Evolutionary conservation across 1,140 invertebrate genomes (phyloP).

Genomic region (Neodiprion pinetum): DNA sequence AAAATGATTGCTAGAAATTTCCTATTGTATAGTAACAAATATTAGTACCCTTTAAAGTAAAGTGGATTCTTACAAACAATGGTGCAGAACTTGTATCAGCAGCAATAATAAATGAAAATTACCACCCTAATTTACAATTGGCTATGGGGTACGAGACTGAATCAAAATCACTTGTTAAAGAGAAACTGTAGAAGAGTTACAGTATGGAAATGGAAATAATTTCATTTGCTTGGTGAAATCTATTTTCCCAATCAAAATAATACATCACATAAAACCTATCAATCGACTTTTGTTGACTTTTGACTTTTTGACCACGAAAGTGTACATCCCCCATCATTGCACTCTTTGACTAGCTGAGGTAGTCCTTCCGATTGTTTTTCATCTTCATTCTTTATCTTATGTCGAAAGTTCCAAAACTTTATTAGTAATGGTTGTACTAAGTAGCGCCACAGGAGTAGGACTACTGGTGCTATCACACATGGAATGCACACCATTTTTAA

Average conservation of each 20-base stretch:
- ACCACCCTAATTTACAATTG: no score
- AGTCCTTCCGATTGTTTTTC: constrained; percentile 28
- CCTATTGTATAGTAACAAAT: no score
- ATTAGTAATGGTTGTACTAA: constrained; percentile 49
- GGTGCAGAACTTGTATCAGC: no score
- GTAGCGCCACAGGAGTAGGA: constrained; percentile 52
- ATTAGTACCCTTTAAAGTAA: no score
- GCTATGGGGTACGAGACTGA: no score
- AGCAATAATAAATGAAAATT: no score
- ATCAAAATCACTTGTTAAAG: no score
- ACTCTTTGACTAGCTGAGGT: constrained; percentile 49
- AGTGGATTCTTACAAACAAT: no score
- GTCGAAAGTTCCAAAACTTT: constrained; percentile 45
- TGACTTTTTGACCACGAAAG: constrained; percentile 47
- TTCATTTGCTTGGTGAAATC: neutral
- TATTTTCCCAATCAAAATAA: neutral
- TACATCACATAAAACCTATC: neutral
- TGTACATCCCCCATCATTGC: constrained; percentile 53
- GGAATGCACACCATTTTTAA: constrained; percentile 53
- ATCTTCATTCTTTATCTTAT: constrained; percentile 30
- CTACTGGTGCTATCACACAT: constrained; percentile 51
- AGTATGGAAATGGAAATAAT: neutral
- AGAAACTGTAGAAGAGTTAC: no score
- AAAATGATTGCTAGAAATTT: no score
- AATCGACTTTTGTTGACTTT: constrained; percentile 28